Conservation (phyloP, 2,888 invertebrate genomes). For the Brassicogethes aeneus region DNA sequence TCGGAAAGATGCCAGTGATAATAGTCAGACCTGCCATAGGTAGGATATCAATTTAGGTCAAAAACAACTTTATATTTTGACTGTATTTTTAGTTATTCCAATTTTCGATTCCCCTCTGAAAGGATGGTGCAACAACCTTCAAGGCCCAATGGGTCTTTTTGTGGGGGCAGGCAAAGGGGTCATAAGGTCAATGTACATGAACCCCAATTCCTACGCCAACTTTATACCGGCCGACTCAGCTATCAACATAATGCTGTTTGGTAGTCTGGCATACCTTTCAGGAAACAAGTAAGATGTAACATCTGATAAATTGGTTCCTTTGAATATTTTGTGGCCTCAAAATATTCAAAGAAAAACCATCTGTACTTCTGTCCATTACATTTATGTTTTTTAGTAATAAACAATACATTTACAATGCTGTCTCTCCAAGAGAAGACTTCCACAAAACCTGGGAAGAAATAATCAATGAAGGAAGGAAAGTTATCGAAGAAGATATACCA, state of each 20-base stretch:
- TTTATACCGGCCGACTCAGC: slow-evolving; percentile 70
- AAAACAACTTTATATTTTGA: neutral
- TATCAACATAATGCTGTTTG: slow-evolving; percentile 69
- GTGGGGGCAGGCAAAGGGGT: slow-evolving; percentile 78
- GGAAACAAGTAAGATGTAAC: slow-evolving; percentile 15
- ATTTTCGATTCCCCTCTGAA: slow-evolving; percentile 65
- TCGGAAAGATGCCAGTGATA: slow-evolving; percentile 64
- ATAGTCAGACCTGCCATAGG: slow-evolving; percentile 81
- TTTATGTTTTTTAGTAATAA: too few species aligned
- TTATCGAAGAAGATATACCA: slow-evolving; percentile 68
- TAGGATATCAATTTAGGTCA: slow-evolving; percentile 28
- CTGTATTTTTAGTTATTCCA: slow-evolving; percentile 60
- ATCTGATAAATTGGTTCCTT: too few species aligned
- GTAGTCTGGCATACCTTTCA: slow-evolving; percentile 19
- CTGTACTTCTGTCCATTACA: too few species aligned
- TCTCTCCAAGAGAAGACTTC: slow-evolving; percentile 18
- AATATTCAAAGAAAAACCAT: too few species aligned
- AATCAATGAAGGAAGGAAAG: slow-evolving; percentile 67
- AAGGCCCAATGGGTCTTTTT: slow-evolving; percentile 80
- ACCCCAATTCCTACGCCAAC: slow-evolving; percentile 52
- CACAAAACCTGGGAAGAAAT: slow-evolving; percentile 78
- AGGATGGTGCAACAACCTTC: slow-evolving; percentile 87
- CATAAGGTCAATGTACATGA: slow-evolving; percentile 74
- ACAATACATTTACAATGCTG: slow-evolving; percentile 18
- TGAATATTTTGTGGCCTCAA: too few species aligned